Base-by-base conservation (phyloP, 1,140 invertebrate species). In the Luehdorfia chinensis region DNA sequence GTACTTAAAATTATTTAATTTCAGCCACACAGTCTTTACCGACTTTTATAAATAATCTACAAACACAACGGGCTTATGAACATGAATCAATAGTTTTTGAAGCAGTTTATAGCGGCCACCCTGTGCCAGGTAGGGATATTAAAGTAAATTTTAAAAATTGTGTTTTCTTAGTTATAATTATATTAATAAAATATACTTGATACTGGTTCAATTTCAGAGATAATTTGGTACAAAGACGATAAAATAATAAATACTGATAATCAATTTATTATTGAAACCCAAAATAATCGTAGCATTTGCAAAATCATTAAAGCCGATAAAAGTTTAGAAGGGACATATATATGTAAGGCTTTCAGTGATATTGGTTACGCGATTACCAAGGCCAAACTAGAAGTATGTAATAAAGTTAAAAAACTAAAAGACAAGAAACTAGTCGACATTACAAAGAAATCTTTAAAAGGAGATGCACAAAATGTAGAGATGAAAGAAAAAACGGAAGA, bases 191-290 rank as follows among this genome's bases (percentile, higher is more conserved):
- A 25, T n/a, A 16, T n/a, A 47, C 41, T 31, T 19, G 30, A 12
- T 46, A 33, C 36, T 62, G 55, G 46, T 53, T 21, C 90, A 47
- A 31, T 31, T 31, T 12, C 80, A 93, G 94, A 95, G 88, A 91
- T 97, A 53, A 91, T 94, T 59, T 98, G 96, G 96, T 97, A 94
- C 80, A 93, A 93, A 75, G 92, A 97, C 73, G 94, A 94, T 63
- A 93, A 94, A 79, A 86, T 94, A 49, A 87, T 97, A 47, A 89
- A 90, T 66, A 92, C 90, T 50, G 91, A 92, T 14, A 91, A 93
- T 47, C 91, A 93, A 72, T 77, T 92, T 7, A 89, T 92, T 74
- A 89, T 96, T 57, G 89, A 89, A 62, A 92, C 94, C 7, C 88
- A 93, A 75, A 91, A 95, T 46, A 91, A 93, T 41, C 92, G 90